Percentiles rank a stretch among this genome's conserved stretches.
These are phyloP conservation scores for Thoracochromis brauschi DNA, from an alignment of 2,113 vertebrate species.

Conservation along the genomic window DNA sequence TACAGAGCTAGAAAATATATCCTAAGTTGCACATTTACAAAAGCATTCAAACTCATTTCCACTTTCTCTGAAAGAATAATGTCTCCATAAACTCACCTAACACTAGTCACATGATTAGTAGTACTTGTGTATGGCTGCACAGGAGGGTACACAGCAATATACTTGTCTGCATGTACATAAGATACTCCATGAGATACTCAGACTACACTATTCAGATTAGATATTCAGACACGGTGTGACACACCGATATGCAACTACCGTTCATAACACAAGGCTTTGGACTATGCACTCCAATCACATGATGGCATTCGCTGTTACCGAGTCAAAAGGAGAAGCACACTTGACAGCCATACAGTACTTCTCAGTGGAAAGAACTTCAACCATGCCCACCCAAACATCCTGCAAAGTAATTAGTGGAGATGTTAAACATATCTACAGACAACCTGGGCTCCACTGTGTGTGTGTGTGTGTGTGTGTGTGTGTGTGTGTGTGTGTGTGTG, in stretches of 20 bases:
- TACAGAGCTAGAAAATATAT: conserved; percentile 49
- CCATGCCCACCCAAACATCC: conserved; percentile 34
- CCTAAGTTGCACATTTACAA: conserved; percentile 48
- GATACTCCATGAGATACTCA: conserved; percentile 44
- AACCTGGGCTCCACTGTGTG: conserved; percentile 16
- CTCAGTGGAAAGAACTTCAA: conserved; percentile 20
- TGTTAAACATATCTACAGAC: conserved; percentile 47
- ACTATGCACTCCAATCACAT: conserved; percentile 14
- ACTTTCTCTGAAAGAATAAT: neutral
- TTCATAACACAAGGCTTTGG: conserved; percentile 47
- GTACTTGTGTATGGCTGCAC: conserved; percentile 23
- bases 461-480: conserved; percentile 11
- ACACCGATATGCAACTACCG: conserved; percentile 46
- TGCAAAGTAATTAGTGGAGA: conserved; percentile 54
- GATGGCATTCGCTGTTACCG: neutral
- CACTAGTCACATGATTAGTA: conserved; percentile 27
- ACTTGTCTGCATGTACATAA: conserved; percentile 10
- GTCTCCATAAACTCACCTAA: neutral
- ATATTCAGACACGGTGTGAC: conserved; percentile 23
- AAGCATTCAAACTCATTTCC: conserved; percentile 38
- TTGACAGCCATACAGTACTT: conserved; percentile 8
- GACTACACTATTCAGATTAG: conserved; percentile 52
- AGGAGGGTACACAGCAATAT: conserved; percentile 26
- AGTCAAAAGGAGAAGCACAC: conserved; percentile 12
- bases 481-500: conserved; percentile 5